Evolutionary conservation across 2,888 invertebrate genomes (phyloP), one percentile per base, ranked within the genome.

Genomic region (Chalcis sispes): DNA sequence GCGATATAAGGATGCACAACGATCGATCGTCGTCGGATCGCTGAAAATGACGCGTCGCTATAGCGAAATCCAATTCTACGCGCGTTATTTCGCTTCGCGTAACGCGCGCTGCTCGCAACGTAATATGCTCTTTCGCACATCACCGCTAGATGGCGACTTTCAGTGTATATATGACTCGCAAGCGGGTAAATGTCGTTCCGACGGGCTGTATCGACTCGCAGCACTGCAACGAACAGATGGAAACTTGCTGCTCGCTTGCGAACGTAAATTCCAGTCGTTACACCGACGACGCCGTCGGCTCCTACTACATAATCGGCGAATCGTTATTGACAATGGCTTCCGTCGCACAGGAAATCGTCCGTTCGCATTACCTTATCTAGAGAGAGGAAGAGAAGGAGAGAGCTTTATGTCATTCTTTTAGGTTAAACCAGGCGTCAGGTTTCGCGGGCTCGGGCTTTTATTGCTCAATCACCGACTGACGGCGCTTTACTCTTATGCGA

Each of bases 311-410:
- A n/a, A n/a, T n/a, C n/a, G 36, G n/a, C 59, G 29, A 52, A 62
- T 64, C 50, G 40, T 65, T 66, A 65, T 59, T 50, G 50, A 42
- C 72, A 66, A 66, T 66, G 42, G 66, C 58, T 58, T 64, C 72
- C 65, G 65, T 58, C 48, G 32, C 48, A n/a, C n/a, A n/a, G 59
- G 27, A 50, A 61, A 62, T 71, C 58, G 36, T 25, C 7, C 25
- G 1, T n/a, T 46, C 46, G 48, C 50, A 25, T 66, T 72, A 65
- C 72, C 65, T 72, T 72, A 65, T 72, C 65, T 65, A 5, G 23
- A 40, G n/a, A n/a, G n/a, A n/a, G n/a, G n/a, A n/a, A n/a, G n/a
- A n/a, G n/a, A n/a, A n/a, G n/a, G n/a, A n/a, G n/a, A n/a, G n/a
- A 36, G n/a, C 18, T 46, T 27, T 20, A 40, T 13, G 48, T 59